These are phyloP conservation scores for Ylistrum balloti DNA, from an alignment of 1,140 invertebrate genomes.

Conservation along the genomic window DNA sequence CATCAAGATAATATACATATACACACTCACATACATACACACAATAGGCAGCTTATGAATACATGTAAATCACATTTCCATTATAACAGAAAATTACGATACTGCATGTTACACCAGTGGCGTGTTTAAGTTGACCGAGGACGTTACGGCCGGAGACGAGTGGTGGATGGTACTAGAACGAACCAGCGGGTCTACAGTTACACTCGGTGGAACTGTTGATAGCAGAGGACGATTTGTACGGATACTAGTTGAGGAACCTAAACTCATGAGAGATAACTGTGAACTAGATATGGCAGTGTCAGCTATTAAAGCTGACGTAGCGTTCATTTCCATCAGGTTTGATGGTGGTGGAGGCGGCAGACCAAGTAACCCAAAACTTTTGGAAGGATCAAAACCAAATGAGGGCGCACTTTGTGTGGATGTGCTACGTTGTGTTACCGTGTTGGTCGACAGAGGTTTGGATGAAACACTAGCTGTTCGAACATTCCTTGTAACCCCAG, in stretches of 20 bases:
- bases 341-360: neutral
- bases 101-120: neutral
- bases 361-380: neutral
- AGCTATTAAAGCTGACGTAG: neutral
- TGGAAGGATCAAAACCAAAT: neutral
- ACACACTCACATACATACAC: neutral
- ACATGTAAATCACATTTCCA: neutral
- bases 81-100: neutral
- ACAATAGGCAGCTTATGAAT: neutral
- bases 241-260: neutral
- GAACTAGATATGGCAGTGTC: conserved; percentile 32
- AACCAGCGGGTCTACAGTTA: neutral
- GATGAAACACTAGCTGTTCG: neutral
- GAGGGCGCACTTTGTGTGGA: neutral
- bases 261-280: neutral
- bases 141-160: neutral
- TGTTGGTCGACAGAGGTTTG: neutral
- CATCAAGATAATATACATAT: neutral
- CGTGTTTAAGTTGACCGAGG: neutral
- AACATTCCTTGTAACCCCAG: neutral
- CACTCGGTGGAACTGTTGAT: neutral
- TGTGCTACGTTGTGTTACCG: neutral
- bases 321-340: conserved; percentile 17
- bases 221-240: neutral
- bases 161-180: neutral